phyloP scores from a whole-genome alignment of 37 sponge, comb jelly and placozoan genomes.

The Halisarca cf. caerulea region DNA sequence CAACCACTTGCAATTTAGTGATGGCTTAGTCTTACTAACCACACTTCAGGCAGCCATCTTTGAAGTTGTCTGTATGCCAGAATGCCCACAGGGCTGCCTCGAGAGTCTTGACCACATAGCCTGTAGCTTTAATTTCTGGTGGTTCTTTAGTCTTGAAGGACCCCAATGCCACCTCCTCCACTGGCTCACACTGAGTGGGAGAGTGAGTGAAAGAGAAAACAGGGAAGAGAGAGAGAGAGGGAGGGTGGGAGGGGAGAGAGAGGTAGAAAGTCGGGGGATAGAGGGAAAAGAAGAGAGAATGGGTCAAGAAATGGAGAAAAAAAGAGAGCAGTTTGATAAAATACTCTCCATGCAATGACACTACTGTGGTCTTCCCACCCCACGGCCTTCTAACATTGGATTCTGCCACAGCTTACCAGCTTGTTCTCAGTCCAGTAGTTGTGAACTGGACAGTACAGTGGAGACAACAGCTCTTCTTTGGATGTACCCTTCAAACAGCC shows the following conservation, averaged over 20 bases:
- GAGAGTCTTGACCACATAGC: constrained; percentile 73
- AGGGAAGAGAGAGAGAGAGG: not conserved
- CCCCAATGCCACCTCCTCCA: constrained; percentile 65
- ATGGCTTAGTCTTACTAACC: constrained; percentile 48
- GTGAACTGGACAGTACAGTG: constrained; percentile 56
- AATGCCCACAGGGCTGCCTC: constrained; percentile 94
- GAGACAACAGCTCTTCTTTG: constrained; percentile 81
- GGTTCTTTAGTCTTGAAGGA: constrained; percentile 68
- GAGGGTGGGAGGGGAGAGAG: no score
- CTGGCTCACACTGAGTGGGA: constrained; percentile 65
- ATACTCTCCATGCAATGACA: no score
- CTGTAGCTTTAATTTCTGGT: constrained; percentile 78
- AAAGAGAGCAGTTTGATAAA: no score
- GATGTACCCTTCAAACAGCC: constrained; percentile 74
- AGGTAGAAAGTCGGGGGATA: no score
- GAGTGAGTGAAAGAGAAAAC: no score
- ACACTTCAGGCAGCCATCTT: constrained; percentile 83
- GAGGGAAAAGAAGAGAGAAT: no score
- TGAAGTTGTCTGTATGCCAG: constrained; percentile 66
- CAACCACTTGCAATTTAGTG: no score
- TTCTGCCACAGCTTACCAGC: no score
- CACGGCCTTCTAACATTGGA: no score
- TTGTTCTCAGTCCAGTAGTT: constrained; percentile 63
- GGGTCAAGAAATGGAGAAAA: not conserved
- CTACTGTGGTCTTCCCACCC: no score